Percentiles rank a stretch among this genome's conserved stretches.
phyloP scores from a whole-genome alignment of 2,113 vertebrate genomes.

The Melanotaenia duboulayi region DNA sequence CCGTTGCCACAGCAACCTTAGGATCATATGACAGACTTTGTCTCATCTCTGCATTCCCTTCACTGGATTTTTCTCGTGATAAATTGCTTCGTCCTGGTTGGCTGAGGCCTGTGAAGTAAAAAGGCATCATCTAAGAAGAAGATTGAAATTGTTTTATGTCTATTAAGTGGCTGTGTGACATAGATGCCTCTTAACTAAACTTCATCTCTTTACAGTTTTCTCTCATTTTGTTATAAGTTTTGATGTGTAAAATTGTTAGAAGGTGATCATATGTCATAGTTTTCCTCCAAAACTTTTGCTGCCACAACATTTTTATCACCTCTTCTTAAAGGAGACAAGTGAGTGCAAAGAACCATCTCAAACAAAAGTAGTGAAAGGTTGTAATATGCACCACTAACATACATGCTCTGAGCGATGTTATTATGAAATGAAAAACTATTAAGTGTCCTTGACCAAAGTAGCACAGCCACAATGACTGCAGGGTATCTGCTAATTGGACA shows the following conservation, averaged over 20 bases:
- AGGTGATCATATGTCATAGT: neutral
- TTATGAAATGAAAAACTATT: neutral
- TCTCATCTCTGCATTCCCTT: conserved; percentile 40
- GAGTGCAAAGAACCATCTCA: neutral
- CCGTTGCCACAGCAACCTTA: conserved; percentile 70
- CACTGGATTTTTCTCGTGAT: conserved; percentile 5
- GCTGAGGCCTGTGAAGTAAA: conserved; percentile 6
- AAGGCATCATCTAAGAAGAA: neutral
- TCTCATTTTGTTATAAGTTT: neutral
- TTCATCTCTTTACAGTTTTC: neutral
- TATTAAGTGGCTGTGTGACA: neutral
- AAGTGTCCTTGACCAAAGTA: conserved; percentile 15
- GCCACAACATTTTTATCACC: neutral
- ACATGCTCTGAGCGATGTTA: neutral
- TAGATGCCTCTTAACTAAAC: neutral
- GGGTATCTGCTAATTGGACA: conserved; percentile 50
- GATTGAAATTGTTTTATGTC: conserved; percentile 3
- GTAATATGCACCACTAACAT: neutral
- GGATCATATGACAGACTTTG: conserved; percentile 65
- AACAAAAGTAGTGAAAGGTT: neutral
- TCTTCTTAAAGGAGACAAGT: neutral
- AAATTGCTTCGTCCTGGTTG: neutral
- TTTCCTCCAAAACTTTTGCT: conserved; percentile 6
- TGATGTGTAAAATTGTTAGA: neutral
- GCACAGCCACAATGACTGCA: conserved; percentile 8